Evolutionary conservation across 2,888 invertebrate species (phyloP), one percentile per base, ranked within the genome.

Genomic region (Ecliptopera silaceata): DNA sequence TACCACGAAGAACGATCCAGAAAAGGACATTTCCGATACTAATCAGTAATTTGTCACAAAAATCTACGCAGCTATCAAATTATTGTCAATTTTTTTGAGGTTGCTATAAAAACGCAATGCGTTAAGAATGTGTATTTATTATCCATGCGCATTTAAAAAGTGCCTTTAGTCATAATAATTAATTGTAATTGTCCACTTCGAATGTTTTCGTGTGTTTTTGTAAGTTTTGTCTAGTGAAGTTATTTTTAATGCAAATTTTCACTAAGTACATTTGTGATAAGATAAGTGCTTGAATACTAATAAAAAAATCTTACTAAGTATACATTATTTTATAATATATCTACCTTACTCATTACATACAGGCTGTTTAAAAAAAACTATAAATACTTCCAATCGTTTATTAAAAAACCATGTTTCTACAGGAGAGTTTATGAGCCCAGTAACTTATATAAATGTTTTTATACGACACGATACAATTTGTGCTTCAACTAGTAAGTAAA

Each of bases 11-110:
- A 95, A 72, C 92, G 95, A 72, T 95, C 95, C 61, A 93, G 94
- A 76, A 96, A 96, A 84, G 96, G 95, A 59, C 95, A 96, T 78
- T 96, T 96, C 90, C 94, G 96, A 80, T 96, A 96, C 84, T 96
- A 92, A 93, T 61, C 58, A 39, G 34, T 29, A 13, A 10, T 31
- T 2, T 26, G 11, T 36, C 47, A 41, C 47, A 47, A 36, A 43
- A 18, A 42, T 20, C 22, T 34, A 17, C 34, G 46, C 34, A 53
- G 32, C 42, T 48, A 12, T 39, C 8, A 17, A 17, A 12, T 13
- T n/a, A 29, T 36, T 45, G 52, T 39, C 48, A 55, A 48, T 55
- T 47, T 12, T 34, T 17, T 38, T 39, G 31, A 29, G 34, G 49
- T 54, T 55, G 55, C 38, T 47, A 48, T 39, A 44, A 10, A 18